Percentiles rank a stretch among this genome's conserved stretches.
Evolutionary conservation across 2,888 invertebrate genomes (phyloP).

Genomic region (Scrobipalpa costella): DNA sequence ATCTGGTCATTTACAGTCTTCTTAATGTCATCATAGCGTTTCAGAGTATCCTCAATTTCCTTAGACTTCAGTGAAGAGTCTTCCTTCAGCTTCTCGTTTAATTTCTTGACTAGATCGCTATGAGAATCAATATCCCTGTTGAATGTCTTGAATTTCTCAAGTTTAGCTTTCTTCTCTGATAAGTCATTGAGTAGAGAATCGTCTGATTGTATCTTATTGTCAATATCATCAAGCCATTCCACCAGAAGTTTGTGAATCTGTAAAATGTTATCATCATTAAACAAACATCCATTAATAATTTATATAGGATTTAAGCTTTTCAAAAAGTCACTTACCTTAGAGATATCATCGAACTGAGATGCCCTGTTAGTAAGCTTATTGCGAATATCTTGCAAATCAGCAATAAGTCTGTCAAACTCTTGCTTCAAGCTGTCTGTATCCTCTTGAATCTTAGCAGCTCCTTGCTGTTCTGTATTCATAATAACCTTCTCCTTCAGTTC

Average conservation of each 20-base stretch:
- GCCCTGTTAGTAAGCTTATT: constrained; percentile 88
- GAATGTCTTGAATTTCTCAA: constrained; percentile 93
- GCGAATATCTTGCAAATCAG: constrained; percentile 89
- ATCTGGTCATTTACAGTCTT: constrained; percentile 85
- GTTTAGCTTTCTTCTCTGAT: constrained; percentile 93
- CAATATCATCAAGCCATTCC: constrained; percentile 94
- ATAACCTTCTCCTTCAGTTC: constrained; percentile 96
- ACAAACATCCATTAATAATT: not conserved
- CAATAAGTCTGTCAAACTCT: constrained; percentile 93
- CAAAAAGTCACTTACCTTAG: constrained; percentile 79
- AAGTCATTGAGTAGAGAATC: constrained; percentile 90
- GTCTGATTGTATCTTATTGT: constrained; percentile 89
- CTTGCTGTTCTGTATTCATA: constrained; percentile 94
- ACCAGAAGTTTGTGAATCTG: constrained; percentile 87
- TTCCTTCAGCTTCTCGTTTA: constrained; percentile 87
- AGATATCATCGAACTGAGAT: constrained; percentile 91
- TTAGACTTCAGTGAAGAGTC: constrained; percentile 84
- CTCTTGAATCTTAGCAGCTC: constrained; percentile 94
- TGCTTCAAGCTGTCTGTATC: constrained; percentile 93
- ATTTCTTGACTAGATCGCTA: constrained; percentile 87
- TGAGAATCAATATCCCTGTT: constrained; percentile 91
- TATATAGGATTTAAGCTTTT: not conserved
- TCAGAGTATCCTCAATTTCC: constrained; percentile 86
- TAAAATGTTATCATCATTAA: not conserved
- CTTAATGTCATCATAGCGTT: constrained; percentile 86